Conservation (phyloP, 2,888 invertebrate genomes). For the Brachylomia viminalis region DNA sequence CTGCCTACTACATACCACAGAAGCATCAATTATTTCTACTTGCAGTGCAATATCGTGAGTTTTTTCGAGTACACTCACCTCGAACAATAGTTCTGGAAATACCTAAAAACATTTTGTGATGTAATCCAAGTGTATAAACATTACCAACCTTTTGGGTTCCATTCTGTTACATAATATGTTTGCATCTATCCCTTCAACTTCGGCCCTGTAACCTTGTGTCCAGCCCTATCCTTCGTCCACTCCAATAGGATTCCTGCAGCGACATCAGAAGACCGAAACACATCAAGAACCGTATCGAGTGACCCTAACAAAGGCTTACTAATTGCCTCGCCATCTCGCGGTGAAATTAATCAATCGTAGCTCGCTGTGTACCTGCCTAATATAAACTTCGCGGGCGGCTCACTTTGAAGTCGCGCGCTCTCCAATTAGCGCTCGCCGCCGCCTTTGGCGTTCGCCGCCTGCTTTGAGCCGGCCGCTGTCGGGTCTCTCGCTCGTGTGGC, state of each 20-base stretch:
- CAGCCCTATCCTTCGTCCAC: slow-evolving; percentile 46
- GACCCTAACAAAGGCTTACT: slow-evolving; percentile 84
- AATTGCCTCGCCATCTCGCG: slow-evolving; percentile 87
- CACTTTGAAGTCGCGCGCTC: slow-evolving; percentile 87
- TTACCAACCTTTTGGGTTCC: too few relatives aligned
- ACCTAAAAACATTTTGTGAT: too few relatives aligned
- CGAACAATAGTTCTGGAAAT: too few relatives aligned
- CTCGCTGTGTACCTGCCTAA: slow-evolving; percentile 84
- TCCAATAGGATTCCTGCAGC: slow-evolving; percentile 65
- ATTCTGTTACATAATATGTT: too few relatives aligned
- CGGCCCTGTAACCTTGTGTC: not conserved
- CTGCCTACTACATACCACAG: not conserved
- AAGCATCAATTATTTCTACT: too few relatives aligned
- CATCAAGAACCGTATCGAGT: slow-evolving; percentile 67
- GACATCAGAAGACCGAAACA: slow-evolving; percentile 51
- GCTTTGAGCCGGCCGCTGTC: slow-evolving; percentile 80
- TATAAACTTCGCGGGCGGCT: slow-evolving; percentile 88
- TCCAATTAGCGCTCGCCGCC: slow-evolving; percentile 89
- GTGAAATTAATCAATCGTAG: slow-evolving; percentile 87
- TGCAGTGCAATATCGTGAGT: too few relatives aligned
- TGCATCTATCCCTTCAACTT: not conserved
- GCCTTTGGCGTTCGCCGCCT: slow-evolving; percentile 89
- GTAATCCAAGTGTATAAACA: too few relatives aligned
- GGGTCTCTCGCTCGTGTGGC: slow-evolving; percentile 69
- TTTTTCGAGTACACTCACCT: too few relatives aligned